phyloP scores from a whole-genome alignment of 92 coral and sea anemone species.

The Epizoanthus scotinus region DNA sequence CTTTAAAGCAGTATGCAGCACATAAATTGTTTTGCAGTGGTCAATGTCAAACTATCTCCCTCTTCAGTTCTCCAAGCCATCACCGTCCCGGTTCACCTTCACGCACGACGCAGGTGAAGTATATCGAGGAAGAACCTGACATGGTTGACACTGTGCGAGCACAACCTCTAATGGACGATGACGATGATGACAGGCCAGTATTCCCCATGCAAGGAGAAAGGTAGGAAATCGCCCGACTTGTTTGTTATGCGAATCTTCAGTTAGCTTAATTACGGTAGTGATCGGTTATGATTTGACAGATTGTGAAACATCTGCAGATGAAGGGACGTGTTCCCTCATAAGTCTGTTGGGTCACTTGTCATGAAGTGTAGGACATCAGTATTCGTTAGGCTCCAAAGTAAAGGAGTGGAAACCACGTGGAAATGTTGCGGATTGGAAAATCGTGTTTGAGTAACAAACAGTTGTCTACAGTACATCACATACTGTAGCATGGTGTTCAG shows the following conservation, averaged over 20 bases:
- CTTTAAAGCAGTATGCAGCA: neutral
- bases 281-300: too few relatives aligned
- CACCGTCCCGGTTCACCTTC: conserved; percentile 20
- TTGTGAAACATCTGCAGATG: too few relatives aligned
- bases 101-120: conserved; percentile 61
- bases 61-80: conserved; percentile 33
- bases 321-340: too few relatives aligned
- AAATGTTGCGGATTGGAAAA: too few relatives aligned
- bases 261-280: too few relatives aligned
- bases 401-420: too few relatives aligned
- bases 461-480: too few relatives aligned
- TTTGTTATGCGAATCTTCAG: neutral
- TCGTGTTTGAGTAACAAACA: too few relatives aligned
- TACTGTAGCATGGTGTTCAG: too few relatives aligned
- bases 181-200: conserved; percentile 59
- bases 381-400: too few relatives aligned
- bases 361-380: too few relatives aligned
- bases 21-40: neutral
- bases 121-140: conserved; percentile 60
- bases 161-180: conserved; percentile 66
- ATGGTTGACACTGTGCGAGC: conserved; percentile 52
- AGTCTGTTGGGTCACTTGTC: too few relatives aligned
- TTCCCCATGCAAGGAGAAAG: conserved; percentile 77
- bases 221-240: conserved; percentile 28
- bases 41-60: neutral